Conservation (phyloP, 2,888 invertebrate genomes). For the Melieria picta region DNA sequence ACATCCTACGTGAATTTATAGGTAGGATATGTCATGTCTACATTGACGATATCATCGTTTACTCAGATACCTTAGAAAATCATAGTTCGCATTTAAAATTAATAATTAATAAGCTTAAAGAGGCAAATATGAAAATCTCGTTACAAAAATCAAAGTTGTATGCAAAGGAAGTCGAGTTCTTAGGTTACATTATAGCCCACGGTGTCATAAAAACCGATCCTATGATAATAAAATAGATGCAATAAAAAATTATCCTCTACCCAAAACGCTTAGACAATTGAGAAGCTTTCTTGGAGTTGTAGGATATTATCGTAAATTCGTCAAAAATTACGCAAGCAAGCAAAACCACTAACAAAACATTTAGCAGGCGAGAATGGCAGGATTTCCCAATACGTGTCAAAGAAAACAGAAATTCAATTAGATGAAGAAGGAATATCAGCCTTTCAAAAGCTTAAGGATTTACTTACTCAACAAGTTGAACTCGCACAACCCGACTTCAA, state of each 20-base stretch:
- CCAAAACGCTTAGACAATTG: constrained; percentile 41
- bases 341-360: constrained; percentile 41
- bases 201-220: constrained; percentile 41
- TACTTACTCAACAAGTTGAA: constrained; percentile 25
- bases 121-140: constrained; percentile 45
- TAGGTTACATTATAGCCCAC: constrained; percentile 38
- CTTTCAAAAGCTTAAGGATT: constrained; percentile 32
- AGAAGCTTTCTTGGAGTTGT: constrained; percentile 41
- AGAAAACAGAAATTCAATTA: constrained; percentile 36
- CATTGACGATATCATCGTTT: constrained; percentile 47
- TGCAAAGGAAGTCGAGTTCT: constrained; percentile 40
- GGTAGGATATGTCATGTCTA: constrained; percentile 43
- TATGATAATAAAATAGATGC: constrained; percentile 41
- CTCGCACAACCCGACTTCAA: constrained; percentile 46
- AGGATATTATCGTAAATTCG: constrained; percentile 34
- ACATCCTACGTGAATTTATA: constrained; percentile 32
- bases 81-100: constrained; percentile 36
- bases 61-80: constrained; percentile 31
- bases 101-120: constrained; percentile 31
- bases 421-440: constrained; percentile 34
- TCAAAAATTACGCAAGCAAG: constrained; percentile 37
- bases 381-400: constrained; percentile 40
- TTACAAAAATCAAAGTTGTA: constrained; percentile 44
- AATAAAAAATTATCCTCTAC: constrained; percentile 39
- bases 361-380: constrained; percentile 39